These are phyloP conservation scores for Glaucidium brasilianum DNA, from an alignment of 2,113 vertebrate genomes.

Conservation along the genomic window DNA sequence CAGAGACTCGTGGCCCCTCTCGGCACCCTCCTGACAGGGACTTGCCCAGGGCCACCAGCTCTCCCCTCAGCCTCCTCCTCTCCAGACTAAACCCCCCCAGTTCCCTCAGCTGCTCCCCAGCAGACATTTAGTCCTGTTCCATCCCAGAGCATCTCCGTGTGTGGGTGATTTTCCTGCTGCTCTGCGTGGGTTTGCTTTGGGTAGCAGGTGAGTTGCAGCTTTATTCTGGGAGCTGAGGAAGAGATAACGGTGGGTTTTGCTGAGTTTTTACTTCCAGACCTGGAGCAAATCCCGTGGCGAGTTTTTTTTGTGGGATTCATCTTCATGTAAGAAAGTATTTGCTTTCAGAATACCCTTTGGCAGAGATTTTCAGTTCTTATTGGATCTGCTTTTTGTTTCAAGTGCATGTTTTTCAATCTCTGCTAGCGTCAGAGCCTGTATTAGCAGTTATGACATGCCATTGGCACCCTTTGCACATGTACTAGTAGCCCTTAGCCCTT, in stretches of 20 bases:
- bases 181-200: not conserved
- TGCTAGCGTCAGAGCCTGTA: not conserved
- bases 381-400: not conserved
- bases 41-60: too few relatives aligned
- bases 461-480: not conserved
- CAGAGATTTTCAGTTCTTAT: not conserved
- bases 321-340: not conserved
- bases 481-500: not conserved
- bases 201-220: fast-evolving
- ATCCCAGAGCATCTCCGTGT: not conserved
- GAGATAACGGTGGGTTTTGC: fast-evolving
- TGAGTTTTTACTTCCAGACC: not conserved
- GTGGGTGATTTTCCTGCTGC: not conserved
- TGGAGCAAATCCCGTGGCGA: fast-evolving
- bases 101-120: too few relatives aligned
- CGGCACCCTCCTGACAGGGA: too few relatives aligned
- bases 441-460: not conserved
- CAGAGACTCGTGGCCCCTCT: too few relatives aligned
- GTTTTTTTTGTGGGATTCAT: not conserved
- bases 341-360: not conserved
- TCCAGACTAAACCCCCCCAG: too few relatives aligned
- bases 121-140: not conserved
- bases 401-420: not conserved
- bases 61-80: too few relatives aligned
- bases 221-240: not conserved